These are phyloP conservation scores for Diplolepis rosae DNA, from an alignment of 2,888 invertebrate genomes.

Conservation along the genomic window DNA sequence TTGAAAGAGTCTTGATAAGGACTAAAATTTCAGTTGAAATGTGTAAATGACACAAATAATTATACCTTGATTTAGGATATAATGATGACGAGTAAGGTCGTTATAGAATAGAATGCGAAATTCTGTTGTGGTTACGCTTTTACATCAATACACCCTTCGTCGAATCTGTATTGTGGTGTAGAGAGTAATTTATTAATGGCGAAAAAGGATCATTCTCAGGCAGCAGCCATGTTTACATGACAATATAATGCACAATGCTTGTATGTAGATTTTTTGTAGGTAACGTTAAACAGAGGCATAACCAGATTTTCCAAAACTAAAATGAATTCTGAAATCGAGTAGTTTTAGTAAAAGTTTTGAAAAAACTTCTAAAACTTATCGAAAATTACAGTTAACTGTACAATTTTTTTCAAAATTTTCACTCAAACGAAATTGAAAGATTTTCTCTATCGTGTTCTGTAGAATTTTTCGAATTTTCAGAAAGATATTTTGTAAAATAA, in stretches of 20 bases:
- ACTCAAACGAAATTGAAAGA: too few species aligned
- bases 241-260: conserved; percentile 46
- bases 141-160: conserved; percentile 43
- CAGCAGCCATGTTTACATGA: conserved; percentile 49
- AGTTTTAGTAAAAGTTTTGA: too few species aligned
- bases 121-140: conserved; percentile 44
- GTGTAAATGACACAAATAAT: too few species aligned
- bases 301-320: background rate
- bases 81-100: background rate
- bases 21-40: too few species aligned
- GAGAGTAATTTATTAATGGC: conserved; percentile 51
- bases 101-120: conserved; percentile 28
- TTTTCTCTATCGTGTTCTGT: too few species aligned
- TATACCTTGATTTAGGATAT: background rate
- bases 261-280: background rate
- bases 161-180: conserved; percentile 47
- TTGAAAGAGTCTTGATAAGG: too few species aligned
- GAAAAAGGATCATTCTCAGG: conserved; percentile 61
- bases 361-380: too few species aligned
- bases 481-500: too few species aligned
- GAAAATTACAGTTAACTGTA: too few species aligned
- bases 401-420: too few species aligned
- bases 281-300: background rate
- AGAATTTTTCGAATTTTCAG: too few species aligned
- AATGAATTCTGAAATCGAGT: too few species aligned